Percentiles rank a stretch among this genome's conserved stretches.
phyloP scores from a whole-genome alignment of 2,797 vertebrate species.

The Micromesistius poutassou region DNA sequence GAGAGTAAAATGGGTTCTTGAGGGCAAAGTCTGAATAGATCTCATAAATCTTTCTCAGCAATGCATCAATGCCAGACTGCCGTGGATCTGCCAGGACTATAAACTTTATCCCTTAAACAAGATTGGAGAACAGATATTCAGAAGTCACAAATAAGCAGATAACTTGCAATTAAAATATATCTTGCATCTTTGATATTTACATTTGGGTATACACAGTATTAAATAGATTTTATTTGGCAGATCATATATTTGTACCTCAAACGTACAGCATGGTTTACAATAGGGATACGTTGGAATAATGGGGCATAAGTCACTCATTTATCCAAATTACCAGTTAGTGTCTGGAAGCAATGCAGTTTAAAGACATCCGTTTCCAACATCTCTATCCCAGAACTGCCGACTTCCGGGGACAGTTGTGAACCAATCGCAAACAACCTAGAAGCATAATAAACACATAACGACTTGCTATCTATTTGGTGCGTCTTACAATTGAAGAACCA shows the following conservation, averaged over 20 bases:
- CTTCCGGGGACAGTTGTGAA: constrained; percentile 94
- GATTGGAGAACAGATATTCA: background rate
- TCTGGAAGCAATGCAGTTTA: constrained; percentile 96
- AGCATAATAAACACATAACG: background rate
- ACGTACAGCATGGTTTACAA: background rate
- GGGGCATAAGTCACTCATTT: background rate
- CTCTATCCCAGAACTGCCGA: constrained; percentile 95
- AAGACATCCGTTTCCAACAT: constrained; percentile 97
- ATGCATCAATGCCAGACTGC: constrained; percentile 88
- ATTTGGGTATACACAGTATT: background rate
- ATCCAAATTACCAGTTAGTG: constrained; percentile 83
- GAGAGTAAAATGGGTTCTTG: constrained; percentile 97
- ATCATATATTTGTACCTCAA: background rate
- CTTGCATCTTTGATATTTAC: too few species aligned
- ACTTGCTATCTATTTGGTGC: background rate
- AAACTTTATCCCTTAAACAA: constrained; percentile 91
- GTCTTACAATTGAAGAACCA: background rate
- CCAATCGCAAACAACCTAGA: constrained; percentile 93
- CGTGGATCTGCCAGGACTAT: constrained; percentile 92
- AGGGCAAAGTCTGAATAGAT: constrained; percentile 97
- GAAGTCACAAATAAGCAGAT: background rate
- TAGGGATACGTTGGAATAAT: background rate
- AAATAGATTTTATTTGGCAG: background rate
- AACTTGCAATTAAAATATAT: background rate
- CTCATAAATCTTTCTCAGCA: constrained; percentile 95